Evolutionary conservation across 2,888 invertebrate genomes (phyloP).

Genomic region (Stegophylla sp.): DNA sequence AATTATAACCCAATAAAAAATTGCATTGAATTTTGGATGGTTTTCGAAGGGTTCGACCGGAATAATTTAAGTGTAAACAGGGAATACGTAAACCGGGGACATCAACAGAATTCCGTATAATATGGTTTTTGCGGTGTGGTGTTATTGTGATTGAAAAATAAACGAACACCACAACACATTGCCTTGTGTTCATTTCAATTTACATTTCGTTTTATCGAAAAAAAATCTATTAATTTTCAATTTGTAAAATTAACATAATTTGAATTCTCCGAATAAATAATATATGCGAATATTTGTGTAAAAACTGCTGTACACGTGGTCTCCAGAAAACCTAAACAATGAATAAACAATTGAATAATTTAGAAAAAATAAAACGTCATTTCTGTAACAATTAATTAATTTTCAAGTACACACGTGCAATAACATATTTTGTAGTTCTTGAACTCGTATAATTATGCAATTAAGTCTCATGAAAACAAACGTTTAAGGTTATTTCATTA

Average conservation of each 20-base stretch:
- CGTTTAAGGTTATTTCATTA: no score
- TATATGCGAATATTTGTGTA: no score
- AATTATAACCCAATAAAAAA: constrained; percentile 14
- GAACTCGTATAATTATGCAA: no score
- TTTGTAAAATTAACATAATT: constrained; percentile 39
- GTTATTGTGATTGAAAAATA: constrained; percentile 52
- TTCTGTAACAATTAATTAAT: no score
- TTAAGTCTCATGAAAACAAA: no score
- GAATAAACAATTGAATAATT: no score
- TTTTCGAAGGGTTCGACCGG: constrained; percentile 22
- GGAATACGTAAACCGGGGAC: constrained; percentile 3
- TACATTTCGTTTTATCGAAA: constrained; percentile 26
- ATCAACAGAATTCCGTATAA: constrained; percentile 12
- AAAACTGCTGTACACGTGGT: no score
- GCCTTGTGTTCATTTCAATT: constrained; percentile 23
- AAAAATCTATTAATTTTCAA: constrained; percentile 37
- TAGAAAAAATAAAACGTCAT: no score
- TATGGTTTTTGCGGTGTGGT: constrained; percentile 23
- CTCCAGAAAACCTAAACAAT: no score
- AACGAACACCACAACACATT: constrained; percentile 29
- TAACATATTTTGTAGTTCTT: no score
- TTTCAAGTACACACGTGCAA: no score
- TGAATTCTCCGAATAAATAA: not conserved
- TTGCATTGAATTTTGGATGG: constrained; percentile 14
- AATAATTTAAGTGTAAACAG: constrained; percentile 38